Percentiles rank a stretch among this genome's conserved stretches.
Conservation (phyloP, 2,113 vertebrate species). For the Mandrillus leucophaeus region DNA sequence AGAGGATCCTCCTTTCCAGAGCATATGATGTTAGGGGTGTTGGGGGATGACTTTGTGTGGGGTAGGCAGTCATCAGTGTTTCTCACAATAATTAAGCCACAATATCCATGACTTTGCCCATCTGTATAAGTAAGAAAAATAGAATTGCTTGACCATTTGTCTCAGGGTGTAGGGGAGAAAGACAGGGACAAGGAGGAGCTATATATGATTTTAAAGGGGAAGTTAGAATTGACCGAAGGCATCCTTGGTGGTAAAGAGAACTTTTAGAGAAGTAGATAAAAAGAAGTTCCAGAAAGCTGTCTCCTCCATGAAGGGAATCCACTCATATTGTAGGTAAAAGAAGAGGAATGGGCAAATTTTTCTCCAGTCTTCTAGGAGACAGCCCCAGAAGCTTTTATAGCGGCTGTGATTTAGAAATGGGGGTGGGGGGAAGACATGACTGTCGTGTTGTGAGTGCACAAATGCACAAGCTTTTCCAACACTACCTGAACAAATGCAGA, state of each 20-base stretch:
- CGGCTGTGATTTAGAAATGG: background rate
- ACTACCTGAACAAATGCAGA: background rate
- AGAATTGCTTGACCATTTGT: background rate
- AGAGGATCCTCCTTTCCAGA: background rate
- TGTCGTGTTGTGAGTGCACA: background rate
- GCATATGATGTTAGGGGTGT: too few relatives aligned
- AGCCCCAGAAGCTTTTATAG: background rate
- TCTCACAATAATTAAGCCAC: background rate
- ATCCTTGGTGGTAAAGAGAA: background rate
- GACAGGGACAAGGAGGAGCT: background rate
- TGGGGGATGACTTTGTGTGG: background rate
- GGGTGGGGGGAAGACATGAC: background rate
- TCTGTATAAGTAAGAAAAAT: slow-evolving; percentile 4
- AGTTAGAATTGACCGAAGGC: background rate
- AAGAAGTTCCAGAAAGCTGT: background rate
- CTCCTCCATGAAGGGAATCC: background rate
- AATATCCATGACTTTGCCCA: background rate
- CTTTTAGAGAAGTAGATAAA: background rate
- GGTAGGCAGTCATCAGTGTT: background rate
- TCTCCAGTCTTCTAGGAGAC: background rate
- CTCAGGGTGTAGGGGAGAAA: background rate
- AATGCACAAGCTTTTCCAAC: background rate
- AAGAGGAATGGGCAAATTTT: background rate
- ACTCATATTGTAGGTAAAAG: background rate
- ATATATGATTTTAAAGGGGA: background rate